Base-by-base conservation (phyloP, 64 coral and sea anemone species). In the Stichodactyla helianthus region DNA sequence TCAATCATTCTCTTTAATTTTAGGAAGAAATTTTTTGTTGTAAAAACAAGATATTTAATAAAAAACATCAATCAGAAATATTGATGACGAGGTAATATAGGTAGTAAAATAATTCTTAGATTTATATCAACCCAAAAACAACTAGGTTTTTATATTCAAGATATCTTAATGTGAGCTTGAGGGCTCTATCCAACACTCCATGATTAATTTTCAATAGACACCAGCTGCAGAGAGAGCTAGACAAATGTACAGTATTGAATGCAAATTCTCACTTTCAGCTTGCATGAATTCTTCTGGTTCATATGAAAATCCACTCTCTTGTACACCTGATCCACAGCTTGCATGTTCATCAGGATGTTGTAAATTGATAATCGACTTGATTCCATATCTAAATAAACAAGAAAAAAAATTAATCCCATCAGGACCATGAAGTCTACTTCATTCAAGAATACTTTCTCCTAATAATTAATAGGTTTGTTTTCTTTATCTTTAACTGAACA, bases 321-420 rank as follows among this genome's bases (percentile, higher is more conserved):
- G 89, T 54, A 99, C 56, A 58, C 97, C 97, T 88, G 88, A 99
- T 27, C 97, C 97, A 87, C 97, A 99, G 79, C 93, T 99, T 20
- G 85, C 88, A 84, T 99, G 97, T 18, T 99, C 97, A 11, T 90
- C 97, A 15, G 93, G 93, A 63, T 95, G 97, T 20, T 99, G 97
- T 31, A 99, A 88, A 71, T 99, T 99, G 12, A 99, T 95, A 6
- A 99, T 82, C 58, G 97, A 94, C 28, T 92, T 99, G 35, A 99
- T 99, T 64, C 90, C 90, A 28, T 25, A 53, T 83, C 95, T 98
- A 85, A 50, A 62, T 77, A 5, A 44, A 20, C 65, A 89, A 70
- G 62, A 27, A 84, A 55, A 54, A 44, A 5, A 17, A 54, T 51
- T 14, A 93, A 17, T 79, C 23, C 23, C 50, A 20, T 19, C 79